phyloP scores from a whole-genome alignment of 1,140 invertebrate genomes.

The Magallana gigas region DNA sequence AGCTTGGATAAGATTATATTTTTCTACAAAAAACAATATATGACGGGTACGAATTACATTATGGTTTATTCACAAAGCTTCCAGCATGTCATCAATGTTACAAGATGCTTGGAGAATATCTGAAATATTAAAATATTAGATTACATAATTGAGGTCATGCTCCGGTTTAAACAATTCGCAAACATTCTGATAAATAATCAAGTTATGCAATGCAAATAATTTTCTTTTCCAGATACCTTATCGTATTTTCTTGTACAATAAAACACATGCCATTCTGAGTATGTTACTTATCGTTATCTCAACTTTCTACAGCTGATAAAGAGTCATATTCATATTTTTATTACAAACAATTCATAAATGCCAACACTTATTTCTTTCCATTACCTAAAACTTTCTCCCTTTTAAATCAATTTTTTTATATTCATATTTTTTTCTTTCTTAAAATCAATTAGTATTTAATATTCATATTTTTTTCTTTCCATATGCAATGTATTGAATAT shows the following conservation, averaged over 20 bases:
- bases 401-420: too few species aligned
- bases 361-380: too few species aligned
- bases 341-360: neutral
- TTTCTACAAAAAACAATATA: too few species aligned
- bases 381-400: too few species aligned
- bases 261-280: neutral
- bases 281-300: neutral
- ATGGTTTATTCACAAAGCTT: too few species aligned
- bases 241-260: neutral
- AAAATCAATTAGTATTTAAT: too few species aligned
- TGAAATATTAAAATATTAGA: conserved; percentile 20
- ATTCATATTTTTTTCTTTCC: too few species aligned
- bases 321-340: neutral
- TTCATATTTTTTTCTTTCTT: too few species aligned
- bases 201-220: conserved; percentile 34
- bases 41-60: too few species aligned
- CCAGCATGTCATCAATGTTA: neutral
- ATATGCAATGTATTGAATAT: too few species aligned
- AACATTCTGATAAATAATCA: conserved; percentile 22
- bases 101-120: neutral
- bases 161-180: neutral
- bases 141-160: conserved; percentile 14
- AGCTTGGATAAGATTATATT: neutral
- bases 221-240: conserved; percentile 20
- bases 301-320: conserved; percentile 26